Evolutionary conservation across 2,888 invertebrate species (phyloP), one percentile per base, ranked within the genome.

Genomic region (Agrypnus murinus): DNA sequence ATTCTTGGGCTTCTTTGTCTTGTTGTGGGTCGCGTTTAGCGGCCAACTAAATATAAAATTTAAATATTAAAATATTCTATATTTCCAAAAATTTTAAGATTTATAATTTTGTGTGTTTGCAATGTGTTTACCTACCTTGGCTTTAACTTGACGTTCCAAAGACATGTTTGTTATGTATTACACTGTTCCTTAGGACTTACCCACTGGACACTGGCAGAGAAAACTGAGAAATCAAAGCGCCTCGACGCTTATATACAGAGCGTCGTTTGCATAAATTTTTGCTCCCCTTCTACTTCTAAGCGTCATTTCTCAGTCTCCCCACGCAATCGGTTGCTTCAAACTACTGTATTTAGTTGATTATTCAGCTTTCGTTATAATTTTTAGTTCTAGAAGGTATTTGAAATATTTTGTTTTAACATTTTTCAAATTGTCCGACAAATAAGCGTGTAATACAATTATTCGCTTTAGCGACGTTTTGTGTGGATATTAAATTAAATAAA

Each of bases 71-170:
- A n/a, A n/a, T n/a, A n/a, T n/a, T n/a, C n/a, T n/a, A n/a, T n/a
- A n/a, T n/a, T n/a, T n/a, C n/a, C n/a, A n/a, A n/a, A n/a, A n/a
- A n/a, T n/a, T n/a, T n/a, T n/a, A n/a, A n/a, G n/a, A n/a, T n/a
- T n/a, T n/a, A n/a, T n/a, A n/a, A n/a, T n/a, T n/a, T n/a, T n/a
- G n/a, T n/a, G n/a, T n/a, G n/a, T n/a, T n/a, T n/a, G n/a, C n/a
- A n/a, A n/a, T n/a, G n/a, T n/a, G n/a, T 9, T 25, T 25, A 82
- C 88, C 88, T 86, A 95, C 95, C 93, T 95, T 95, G 86, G 92
- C 92, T 86, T 93, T 93, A 88, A 95, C 94, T 91, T 93, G 93
- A 88, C 95, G 93, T 92, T 95, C 95, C 87, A 95, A 91, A 92
- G 95, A 95, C 95, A 95, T 95, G 15, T 17, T 53, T 55, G n/a